These are phyloP conservation scores for Thamnophis elegans DNA, from an alignment of 2,797 vertebrate species.

Conservation along the genomic window DNA sequence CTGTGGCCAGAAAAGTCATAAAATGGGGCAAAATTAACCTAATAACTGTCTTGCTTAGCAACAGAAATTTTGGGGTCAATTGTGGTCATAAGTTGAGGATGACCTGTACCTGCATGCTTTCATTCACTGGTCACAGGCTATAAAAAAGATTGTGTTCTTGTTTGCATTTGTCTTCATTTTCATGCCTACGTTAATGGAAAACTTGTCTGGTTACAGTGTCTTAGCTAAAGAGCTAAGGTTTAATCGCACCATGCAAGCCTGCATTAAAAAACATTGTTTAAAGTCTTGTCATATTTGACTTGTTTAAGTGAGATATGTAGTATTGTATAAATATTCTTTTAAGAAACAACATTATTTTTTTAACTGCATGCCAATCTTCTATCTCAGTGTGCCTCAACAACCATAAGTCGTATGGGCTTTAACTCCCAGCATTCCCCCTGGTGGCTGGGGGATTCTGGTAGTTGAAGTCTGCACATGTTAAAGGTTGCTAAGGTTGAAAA, in stretches of 20 bases:
- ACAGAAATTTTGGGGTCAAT: neutral
- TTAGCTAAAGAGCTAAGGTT: neutral
- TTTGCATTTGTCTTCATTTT: neutral
- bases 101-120: no score
- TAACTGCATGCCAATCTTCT: neutral
- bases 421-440: neutral
- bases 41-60: neutral
- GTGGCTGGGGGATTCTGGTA: neutral
- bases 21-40: neutral
- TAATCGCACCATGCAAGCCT: neutral
- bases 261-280: neutral
- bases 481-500: neutral
- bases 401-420: neutral
- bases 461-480: neutral
- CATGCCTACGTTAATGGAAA: neutral
- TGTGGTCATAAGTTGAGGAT: neutral
- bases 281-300: neutral
- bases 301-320: neutral
- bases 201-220: neutral
- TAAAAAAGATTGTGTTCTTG: neutral
- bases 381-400: neutral
- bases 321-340: constrained; percentile 11
- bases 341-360: rapidly evolving
- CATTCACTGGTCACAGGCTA: neutral
- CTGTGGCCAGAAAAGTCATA: neutral